phyloP scores from a whole-genome alignment of 2,797 vertebrate genomes.

The Sarcophilus harrisii region DNA sequence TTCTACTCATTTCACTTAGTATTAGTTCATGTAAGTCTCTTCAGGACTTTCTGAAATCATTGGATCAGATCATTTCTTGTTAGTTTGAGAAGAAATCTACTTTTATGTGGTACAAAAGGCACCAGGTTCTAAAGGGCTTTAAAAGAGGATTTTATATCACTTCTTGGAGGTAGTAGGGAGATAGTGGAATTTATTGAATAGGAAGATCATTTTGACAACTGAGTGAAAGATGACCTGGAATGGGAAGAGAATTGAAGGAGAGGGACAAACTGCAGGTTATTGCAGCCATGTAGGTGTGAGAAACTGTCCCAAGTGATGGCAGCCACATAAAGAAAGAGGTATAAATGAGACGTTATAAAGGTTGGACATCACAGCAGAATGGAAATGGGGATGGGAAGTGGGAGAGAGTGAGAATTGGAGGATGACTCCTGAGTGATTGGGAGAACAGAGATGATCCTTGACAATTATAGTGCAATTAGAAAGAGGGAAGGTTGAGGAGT shows the following conservation, averaged over 20 bases:
- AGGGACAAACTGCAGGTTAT: background rate
- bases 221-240: background rate
- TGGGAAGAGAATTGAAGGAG: background rate
- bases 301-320: background rate
- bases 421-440: background rate
- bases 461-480: background rate
- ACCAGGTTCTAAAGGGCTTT: background rate
- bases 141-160: background rate
- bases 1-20: no score
- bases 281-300: background rate
- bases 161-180: background rate
- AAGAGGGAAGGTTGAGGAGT: background rate
- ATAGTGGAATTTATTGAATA: background rate
- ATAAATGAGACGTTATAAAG: background rate
- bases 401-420: background rate
- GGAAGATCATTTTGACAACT: background rate
- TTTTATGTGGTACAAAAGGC: background rate
- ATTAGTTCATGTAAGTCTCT: no score
- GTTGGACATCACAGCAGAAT: background rate
- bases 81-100: no score
- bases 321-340: background rate
- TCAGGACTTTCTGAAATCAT: no score
- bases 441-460: background rate
- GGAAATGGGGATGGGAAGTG: background rate
- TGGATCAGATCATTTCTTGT: no score